A percentile compares a stretch with the other conserved stretches of the same genome.
phyloP scores from a whole-genome alignment of 2,888 invertebrate species.

The Eurois occulta region DNA sequence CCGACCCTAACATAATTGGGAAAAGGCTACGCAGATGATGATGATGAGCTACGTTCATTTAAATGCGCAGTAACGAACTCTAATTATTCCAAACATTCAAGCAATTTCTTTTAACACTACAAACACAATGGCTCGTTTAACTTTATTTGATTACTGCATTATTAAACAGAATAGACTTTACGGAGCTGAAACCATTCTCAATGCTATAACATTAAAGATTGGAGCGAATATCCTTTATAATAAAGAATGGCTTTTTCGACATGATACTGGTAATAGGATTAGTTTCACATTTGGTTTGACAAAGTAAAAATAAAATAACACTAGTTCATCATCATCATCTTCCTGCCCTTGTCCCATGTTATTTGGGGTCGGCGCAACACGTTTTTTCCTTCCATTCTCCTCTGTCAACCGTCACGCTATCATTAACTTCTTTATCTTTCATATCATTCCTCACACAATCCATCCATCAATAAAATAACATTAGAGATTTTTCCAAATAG shows the following conservation, averaged over 20 bases:
- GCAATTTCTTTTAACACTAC: conserved; percentile 39
- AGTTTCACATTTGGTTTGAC: no score
- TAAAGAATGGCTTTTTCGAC: background rate
- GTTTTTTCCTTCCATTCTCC: no score
- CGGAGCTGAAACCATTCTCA: conserved; percentile 11
- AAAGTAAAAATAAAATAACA: no score
- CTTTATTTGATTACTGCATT: conserved; percentile 42
- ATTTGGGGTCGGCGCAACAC: no score
- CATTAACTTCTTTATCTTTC: no score
- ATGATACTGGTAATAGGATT: background rate
- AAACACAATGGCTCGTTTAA: conserved; percentile 46
- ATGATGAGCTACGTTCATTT: background rate
- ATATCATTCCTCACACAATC: no score
- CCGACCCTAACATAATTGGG: no score
- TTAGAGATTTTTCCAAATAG: background rate
- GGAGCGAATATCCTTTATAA: background rate
- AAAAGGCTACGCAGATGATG: no score
- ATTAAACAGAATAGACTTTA: conserved; percentile 24
- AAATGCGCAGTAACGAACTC: background rate
- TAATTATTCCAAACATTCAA: conserved; percentile 16
- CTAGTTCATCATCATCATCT: no score
- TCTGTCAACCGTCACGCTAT: no score
- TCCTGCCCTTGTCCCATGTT: no score
- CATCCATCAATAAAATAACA: background rate
- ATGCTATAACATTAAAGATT: background rate